Base-by-base conservation (phyloP, 2,888 invertebrate genomes). In the Metellina segmentata region DNA sequence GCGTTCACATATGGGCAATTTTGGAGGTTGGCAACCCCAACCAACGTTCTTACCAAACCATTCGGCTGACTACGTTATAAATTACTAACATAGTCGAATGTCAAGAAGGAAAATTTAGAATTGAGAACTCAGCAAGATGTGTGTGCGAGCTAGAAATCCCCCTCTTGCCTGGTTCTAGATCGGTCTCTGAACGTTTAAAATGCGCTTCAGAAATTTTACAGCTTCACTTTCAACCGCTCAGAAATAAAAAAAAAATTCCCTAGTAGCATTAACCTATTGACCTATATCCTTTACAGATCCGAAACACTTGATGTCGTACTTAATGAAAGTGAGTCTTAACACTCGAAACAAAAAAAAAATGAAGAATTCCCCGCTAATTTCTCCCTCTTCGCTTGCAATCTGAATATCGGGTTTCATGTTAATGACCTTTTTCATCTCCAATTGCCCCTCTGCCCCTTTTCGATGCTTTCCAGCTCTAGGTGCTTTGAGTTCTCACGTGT, bases 251-350 rank as follows among this genome's bases (percentile, higher is more conserved):
- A 75, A 75, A 34, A 7, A 34, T 75, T n/a, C 51, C 51, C 19
- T 78, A 20, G 78, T 86, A 86, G 78, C 81, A 81, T 87, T 78
- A 78, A 53, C 79, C 71, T 78, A 81, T 87, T 87, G 72, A 87
- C 87, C 87, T 34, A 87, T 53, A 78, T 78, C 69, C 7, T 70
- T 7, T 19, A 11, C 49, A 19, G 53, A 75, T 85, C 19, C 34
- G 85, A 85, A 74, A 48, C 52, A 74, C 85, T 86, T 70, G 70
- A 78, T 85, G 61, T 75, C 78, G 74, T 70, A 69, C 86, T 86
- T 86, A 61, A 85, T 78, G 74, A 85, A 85, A 75, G 70, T 70
- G 85, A 85, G 85, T 74, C 74, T 85, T 53, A 74, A 53, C 48
- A 82, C 71, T 20, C 19, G 20, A 19, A 75, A 53, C 20, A 52